phyloP scores from a whole-genome alignment of 2,888 invertebrate species.

The Brachynemurus nebulosus region DNA sequence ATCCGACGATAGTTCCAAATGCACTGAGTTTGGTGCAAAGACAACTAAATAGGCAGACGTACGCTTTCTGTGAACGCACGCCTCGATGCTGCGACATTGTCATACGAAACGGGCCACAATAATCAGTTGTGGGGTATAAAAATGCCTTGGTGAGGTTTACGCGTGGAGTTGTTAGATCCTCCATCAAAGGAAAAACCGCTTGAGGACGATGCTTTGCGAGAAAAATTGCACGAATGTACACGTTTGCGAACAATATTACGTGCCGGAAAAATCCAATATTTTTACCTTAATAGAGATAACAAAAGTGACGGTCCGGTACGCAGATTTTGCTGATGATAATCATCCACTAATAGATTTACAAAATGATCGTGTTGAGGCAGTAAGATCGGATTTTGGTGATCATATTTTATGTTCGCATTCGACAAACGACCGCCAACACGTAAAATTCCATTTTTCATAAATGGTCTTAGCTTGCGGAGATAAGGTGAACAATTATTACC shows the following conservation, averaged over 20 bases:
- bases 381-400: conserved; percentile 11
- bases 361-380: conserved; percentile 9
- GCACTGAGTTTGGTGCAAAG: conserved; percentile 19
- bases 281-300: conserved; percentile 14
- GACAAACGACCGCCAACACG: conserved; percentile 12
- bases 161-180: no score
- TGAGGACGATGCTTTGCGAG: no score
- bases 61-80: conserved; percentile 15
- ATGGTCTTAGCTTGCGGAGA: conserved; percentile 10
- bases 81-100: conserved; percentile 5
- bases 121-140: not conserved
- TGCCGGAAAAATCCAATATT: conserved; percentile 17
- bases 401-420: conserved; percentile 9
- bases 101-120: not conserved
- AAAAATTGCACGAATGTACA: no score
- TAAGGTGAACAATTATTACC: conserved; percentile 8
- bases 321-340: conserved; percentile 13
- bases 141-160: no score
- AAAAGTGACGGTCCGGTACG: conserved; percentile 16
- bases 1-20: conserved; percentile 18
- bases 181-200: not conserved
- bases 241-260: no score
- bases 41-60: conserved; percentile 19
- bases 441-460: conserved; percentile 11
- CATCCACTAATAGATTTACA: conserved; percentile 14